A percentile compares a stretch with the other conserved stretches of the same genome.
phyloP scores from a whole-genome alignment of 2,113 vertebrate genomes.

The Ahaetulla prasina region DNA sequence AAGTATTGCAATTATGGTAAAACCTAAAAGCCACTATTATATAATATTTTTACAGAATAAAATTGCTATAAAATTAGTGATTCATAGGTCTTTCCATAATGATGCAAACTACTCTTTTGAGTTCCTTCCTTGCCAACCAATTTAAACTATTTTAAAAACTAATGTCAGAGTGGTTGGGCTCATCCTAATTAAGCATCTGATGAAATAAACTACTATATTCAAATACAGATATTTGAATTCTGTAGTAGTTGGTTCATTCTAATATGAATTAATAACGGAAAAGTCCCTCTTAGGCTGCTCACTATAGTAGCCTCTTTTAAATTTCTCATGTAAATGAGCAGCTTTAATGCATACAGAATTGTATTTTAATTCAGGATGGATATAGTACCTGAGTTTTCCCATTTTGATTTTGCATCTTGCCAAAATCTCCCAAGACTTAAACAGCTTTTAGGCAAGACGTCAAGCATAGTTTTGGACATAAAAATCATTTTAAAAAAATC shows the following conservation, averaged over 20 bases:
- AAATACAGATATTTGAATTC: neutral
- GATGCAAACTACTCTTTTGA: neutral
- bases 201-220: neutral
- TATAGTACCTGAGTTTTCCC: neutral
- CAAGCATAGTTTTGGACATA: neutral
- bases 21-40: neutral
- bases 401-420: neutral
- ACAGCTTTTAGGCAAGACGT: neutral
- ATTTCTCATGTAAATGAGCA: neutral
- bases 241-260: neutral
- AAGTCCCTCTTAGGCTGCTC: neutral
- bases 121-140: neutral
- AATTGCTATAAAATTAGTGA: neutral
- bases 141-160: neutral
- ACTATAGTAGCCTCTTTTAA: neutral
- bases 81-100: neutral
- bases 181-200: neutral
- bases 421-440: neutral
- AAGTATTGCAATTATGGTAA: slow-evolving; percentile 19
- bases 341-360: neutral
- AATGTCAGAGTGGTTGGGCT: neutral
- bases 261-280: neutral
- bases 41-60: neutral
- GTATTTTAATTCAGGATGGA: neutral
- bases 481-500: neutral